Percentiles rank a stretch among this genome's conserved stretches.
These are phyloP conservation scores for Microdon myrmicae DNA, from an alignment of 2,888 invertebrate genomes.

Conservation along the genomic window DNA sequence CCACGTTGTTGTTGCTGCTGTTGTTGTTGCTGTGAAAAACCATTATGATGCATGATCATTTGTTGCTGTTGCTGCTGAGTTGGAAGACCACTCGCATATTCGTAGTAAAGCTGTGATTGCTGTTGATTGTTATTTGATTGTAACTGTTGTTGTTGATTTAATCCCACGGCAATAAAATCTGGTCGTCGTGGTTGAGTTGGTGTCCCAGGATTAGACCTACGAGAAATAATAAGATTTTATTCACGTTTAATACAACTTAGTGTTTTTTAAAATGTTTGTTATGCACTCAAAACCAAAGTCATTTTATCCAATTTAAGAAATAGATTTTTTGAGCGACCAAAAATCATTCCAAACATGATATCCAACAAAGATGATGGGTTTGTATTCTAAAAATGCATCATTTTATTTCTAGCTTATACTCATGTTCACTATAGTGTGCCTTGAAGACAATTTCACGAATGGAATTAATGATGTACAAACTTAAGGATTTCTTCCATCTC, in stretches of 20 bases:
- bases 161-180: constrained; percentile 82
- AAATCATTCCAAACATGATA: too few species aligned
- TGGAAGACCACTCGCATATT: constrained; percentile 64
- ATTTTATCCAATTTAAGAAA: too few species aligned
- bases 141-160: constrained; percentile 62
- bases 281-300: too few species aligned
- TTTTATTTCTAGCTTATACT: too few species aligned
- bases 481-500: too few species aligned
- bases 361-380: too few species aligned
- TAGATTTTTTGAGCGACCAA: too few species aligned
- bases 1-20: constrained; percentile 62
- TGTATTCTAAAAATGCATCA: too few species aligned
- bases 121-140: constrained; percentile 58
- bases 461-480: too few species aligned
- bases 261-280: background rate
- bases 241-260: too few species aligned
- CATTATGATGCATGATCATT: constrained; percentile 61
- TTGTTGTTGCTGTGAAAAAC: constrained; percentile 56
- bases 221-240: constrained; percentile 21
- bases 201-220: constrained; percentile 91
- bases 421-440: too few species aligned
- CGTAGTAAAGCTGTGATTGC: constrained; percentile 66
- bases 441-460: too few species aligned
- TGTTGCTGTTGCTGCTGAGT: constrained; percentile 65
- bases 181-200: constrained; percentile 90